Evolutionary conservation across 2,888 invertebrate species (phyloP), one percentile per base, ranked within the genome.

Genomic region (Drosophila acutilabella): DNA sequence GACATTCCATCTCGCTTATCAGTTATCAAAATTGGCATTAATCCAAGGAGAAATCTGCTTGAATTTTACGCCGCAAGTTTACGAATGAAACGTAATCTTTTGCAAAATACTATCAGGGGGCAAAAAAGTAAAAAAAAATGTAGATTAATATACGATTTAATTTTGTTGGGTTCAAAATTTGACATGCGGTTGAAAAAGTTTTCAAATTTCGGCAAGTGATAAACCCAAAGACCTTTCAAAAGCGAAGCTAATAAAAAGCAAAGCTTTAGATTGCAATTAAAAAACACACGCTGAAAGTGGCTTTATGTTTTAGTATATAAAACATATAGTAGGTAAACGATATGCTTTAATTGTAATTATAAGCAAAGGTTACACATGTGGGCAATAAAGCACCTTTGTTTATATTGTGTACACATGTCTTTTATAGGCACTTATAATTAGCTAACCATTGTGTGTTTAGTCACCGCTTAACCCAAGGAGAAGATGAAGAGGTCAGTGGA

Each of bases 381-480:
- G 11, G 13, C 16, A 30, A 57, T 57, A 36, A 41, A 36, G 41
- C 0, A 26, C n/a, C 33, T 26, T 18, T 4, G n/a, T 16, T 18
- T 40, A 18, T 8, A 11, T n/a, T n/a, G 6, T 14, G 14, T 30
- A 20, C n/a, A n/a, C n/a, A 7, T 13, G 10, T 20, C 8, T 48
- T 59, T 76, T 52, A 38, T 52, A 70, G 62, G 26, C 56, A 36
- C 18, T 42, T 47, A 2, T 30, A 36, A 14, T 7, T 18, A 33
- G 2, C 40, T 5, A 40, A 38, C 20, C 14, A 8, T 30, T 30
- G 13, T 42, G 16, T 7, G n/a, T 30, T 30, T 8, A 8, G 30
- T 8, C 30, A 40, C 14, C 13, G 13, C 1, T 1, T 16, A 41
- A 7, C 0, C 38, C 44, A 75, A 40, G 62, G 62, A 11, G 36